Conservation (phyloP, 2,113 vertebrate species). For the Muntiacus reevesi region DNA sequence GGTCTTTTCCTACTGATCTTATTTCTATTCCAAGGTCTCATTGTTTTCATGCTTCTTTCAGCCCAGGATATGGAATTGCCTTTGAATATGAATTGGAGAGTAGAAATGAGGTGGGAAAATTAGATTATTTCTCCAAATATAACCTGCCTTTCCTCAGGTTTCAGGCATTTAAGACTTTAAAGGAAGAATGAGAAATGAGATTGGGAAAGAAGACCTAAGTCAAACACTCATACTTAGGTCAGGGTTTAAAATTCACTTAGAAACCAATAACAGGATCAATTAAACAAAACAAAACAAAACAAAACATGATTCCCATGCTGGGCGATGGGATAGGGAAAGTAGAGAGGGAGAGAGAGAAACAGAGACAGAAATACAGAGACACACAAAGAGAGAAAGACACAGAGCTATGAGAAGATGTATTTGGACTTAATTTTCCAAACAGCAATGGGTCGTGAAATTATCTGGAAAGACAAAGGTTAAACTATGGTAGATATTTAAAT, state of each 20-base stretch:
- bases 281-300: background rate
- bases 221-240: background rate
- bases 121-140: background rate
- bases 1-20: background rate
- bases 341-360: background rate
- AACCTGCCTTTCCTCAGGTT: background rate
- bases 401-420: background rate
- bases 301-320: background rate
- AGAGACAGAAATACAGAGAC: background rate
- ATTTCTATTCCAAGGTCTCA: background rate
- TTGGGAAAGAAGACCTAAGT: background rate
- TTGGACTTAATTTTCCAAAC: background rate
- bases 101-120: background rate
- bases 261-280: background rate
- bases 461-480: background rate
- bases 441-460: background rate
- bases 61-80: background rate
- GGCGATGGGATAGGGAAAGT: rapidly evolving
- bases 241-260: background rate
- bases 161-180: background rate
- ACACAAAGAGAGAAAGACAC: background rate
- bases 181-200: background rate
- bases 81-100: background rate
- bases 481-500: background rate
- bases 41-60: background rate